These are phyloP conservation scores for Phainopepla nitens DNA, from an alignment of 2,113 vertebrate species.

Conservation along the genomic window DNA sequence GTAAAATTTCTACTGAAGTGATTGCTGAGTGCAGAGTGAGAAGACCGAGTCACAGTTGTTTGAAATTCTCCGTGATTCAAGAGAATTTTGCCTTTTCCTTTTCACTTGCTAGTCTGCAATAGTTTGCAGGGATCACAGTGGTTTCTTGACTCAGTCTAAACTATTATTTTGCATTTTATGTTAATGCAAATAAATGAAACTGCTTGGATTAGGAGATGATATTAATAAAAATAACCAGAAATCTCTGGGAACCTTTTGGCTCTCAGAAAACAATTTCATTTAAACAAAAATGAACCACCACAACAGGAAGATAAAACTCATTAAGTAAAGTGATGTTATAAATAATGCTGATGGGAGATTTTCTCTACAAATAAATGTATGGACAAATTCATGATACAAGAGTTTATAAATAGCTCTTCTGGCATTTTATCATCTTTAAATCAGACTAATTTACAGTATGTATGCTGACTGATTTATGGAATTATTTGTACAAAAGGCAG, in stretches of 20 bases:
- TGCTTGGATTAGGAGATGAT: not conserved
- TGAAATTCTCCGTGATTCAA: not conserved
- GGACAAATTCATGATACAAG: not conserved
- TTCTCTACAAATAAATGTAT: not conserved
- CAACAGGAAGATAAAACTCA: slow-evolving; percentile 2
- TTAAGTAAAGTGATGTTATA: slow-evolving; percentile 17
- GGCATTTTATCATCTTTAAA: slow-evolving; percentile 12
- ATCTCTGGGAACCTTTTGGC: not conserved
- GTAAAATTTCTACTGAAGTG: not conserved
- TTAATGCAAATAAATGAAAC: not conserved
- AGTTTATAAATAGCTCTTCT: slow-evolving; percentile 12
- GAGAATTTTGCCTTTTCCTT: not conserved
- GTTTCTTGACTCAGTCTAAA: not conserved
- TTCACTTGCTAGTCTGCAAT: not conserved
- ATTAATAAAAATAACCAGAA: not conserved
- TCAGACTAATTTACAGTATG: not conserved
- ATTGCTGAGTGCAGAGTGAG: not conserved
- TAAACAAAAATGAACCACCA: not conserved
- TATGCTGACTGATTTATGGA: not conserved
- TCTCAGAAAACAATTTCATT: not conserved
- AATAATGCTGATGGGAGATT: not conserved
- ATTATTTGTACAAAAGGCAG: not conserved
- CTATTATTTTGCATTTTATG: not conserved
- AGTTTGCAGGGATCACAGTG: not conserved
- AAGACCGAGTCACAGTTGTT: not conserved